Evolutionary conservation across 2,888 invertebrate species (phyloP).

Genomic region (Andrena camellia): DNA sequence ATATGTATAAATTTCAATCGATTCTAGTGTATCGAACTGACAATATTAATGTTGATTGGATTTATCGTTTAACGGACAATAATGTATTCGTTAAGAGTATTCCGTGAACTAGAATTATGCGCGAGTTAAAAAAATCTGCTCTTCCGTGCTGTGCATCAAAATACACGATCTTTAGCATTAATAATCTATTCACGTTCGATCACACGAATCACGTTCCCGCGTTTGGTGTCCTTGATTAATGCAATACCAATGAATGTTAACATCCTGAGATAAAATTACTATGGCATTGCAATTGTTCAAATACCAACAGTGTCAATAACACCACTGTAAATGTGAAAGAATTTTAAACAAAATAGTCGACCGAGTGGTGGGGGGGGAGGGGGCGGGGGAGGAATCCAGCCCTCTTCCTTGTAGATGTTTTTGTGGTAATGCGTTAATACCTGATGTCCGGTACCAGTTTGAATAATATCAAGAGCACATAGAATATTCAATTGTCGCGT

Average conservation of each 20-base stretch:
- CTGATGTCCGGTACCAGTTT: background rate
- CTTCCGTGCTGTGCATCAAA: slow-evolving; percentile 67
- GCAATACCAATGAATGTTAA: slow-evolving; percentile 4
- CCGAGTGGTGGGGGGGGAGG: too few species aligned
- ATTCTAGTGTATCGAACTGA: slow-evolving; percentile 54
- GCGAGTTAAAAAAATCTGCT: slow-evolving; percentile 67
- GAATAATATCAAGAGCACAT: slow-evolving; percentile 26
- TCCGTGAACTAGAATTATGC: slow-evolving; percentile 46
- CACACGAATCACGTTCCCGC: slow-evolving; percentile 47
- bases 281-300: background rate
- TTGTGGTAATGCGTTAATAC: slow-evolving; percentile 10
- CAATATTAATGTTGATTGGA: slow-evolving; percentile 56
- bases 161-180: slow-evolving; percentile 51
- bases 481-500: slow-evolving; percentile 21
- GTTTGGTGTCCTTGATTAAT: slow-evolving; percentile 35
- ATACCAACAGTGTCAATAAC: too few species aligned
- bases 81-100: slow-evolving; percentile 62
- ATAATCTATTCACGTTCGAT: slow-evolving; percentile 41
- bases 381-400: too few species aligned
- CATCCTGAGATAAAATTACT: background rate
- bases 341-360: too few species aligned
- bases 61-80: slow-evolving; percentile 62
- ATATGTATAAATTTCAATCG: slow-evolving; percentile 37
- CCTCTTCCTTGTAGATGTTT: too few species aligned
- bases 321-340: background rate